phyloP scores from a whole-genome alignment of 2,888 invertebrate genomes.

The Linnaemya tessellans region DNA sequence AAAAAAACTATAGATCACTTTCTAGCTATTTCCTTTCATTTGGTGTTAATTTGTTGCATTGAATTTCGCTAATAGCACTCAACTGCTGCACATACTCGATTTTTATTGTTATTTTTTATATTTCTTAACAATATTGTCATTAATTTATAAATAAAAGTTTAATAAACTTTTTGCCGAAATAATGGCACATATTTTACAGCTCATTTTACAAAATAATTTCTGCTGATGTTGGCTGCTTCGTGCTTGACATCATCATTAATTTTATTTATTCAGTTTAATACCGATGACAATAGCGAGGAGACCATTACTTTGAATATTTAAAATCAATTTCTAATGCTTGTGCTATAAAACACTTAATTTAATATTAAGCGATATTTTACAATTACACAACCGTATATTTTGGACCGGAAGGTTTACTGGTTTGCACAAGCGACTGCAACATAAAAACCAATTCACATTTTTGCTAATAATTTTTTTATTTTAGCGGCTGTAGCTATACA shows the following conservation, averaged over 20 bases:
- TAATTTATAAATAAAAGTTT: slow-evolving; percentile 31
- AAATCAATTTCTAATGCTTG: no score
- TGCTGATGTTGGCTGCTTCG: neutral
- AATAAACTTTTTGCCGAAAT: slow-evolving; percentile 10
- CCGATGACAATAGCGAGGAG: no score
- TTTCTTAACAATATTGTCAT: slow-evolving; percentile 1
- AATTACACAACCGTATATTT: no score
- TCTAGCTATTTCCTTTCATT: slow-evolving; percentile 18
- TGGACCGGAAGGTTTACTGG: no score
- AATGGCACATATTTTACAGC: slow-evolving; percentile 17
- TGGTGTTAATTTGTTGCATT: neutral
- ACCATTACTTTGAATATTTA: no score
- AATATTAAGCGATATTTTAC: no score
- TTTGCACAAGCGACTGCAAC: no score
- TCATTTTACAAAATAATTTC: slow-evolving; percentile 15
- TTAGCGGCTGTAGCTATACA: no score
- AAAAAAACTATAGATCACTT: no score
- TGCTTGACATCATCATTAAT: slow-evolving; percentile 45
- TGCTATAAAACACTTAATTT: no score
- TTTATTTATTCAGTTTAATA: slow-evolving; percentile 20
- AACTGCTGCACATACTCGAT: neutral
- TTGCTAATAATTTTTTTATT: no score
- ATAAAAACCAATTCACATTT: no score
- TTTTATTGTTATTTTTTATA: neutral
- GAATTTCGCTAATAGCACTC: slow-evolving; percentile 14